Conservation (phyloP, 2,888 invertebrate species). For the Hypolimnas misippus region DNA sequence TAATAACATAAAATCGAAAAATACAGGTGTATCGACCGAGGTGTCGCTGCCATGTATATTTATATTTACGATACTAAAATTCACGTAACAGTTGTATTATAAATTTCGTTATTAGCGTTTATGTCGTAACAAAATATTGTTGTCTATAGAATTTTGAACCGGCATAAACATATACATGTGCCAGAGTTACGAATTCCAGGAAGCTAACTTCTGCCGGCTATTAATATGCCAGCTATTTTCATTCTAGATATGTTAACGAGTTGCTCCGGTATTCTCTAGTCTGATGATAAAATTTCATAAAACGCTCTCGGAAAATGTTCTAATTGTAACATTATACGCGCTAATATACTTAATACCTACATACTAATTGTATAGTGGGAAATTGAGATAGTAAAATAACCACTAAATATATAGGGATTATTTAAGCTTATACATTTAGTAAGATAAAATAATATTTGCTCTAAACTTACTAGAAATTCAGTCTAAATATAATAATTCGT, state of each 20-base stretch:
- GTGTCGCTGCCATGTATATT: too few relatives aligned
- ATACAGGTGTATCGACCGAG: too few relatives aligned
- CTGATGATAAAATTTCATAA: slow-evolving; percentile 4
- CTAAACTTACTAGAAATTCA: too few relatives aligned
- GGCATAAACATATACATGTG: slow-evolving; percentile 15
- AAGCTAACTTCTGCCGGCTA: slow-evolving; percentile 25
- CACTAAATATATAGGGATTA: too few relatives aligned
- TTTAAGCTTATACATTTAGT: too few relatives aligned
- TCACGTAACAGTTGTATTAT: neutral
- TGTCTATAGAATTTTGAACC: neutral
- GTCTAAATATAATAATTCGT: neutral
- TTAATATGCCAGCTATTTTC: slow-evolving; percentile 31
- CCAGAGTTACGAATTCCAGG: slow-evolving; percentile 24
- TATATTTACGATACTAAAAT: too few relatives aligned
- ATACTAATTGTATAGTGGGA: too few relatives aligned
- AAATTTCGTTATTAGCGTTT: neutral
- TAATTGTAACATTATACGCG: too few relatives aligned
- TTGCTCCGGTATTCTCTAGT: slow-evolving; percentile 9
- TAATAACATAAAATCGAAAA: too few relatives aligned
- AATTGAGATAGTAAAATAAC: too few relatives aligned
- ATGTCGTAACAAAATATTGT: neutral
- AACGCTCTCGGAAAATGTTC: neutral
- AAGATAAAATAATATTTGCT: too few relatives aligned
- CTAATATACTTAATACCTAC: too few relatives aligned
- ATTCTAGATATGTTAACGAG: slow-evolving; percentile 16